A percentile compares a stretch with the other conserved stretches of the same genome.
Evolutionary conservation across 2,113 vertebrate genomes (phyloP).

Genomic region (Colinus virginianus): DNA sequence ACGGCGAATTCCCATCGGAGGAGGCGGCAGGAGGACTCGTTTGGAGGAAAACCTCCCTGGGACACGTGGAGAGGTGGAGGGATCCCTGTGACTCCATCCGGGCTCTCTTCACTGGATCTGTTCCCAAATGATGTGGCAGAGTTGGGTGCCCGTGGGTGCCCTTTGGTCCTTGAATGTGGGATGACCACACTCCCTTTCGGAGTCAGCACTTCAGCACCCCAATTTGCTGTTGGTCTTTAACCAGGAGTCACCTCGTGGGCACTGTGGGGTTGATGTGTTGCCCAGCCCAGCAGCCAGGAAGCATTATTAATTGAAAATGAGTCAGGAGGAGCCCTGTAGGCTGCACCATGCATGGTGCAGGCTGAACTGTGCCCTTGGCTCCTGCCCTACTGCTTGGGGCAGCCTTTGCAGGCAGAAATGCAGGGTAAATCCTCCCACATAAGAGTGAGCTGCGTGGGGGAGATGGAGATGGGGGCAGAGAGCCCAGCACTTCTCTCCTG

Average conservation of each 20-base stretch:
- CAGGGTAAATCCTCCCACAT: rapidly evolving
- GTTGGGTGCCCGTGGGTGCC: not conserved
- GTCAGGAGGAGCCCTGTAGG: not conserved
- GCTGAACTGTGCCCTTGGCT: no score
- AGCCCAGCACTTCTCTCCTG: not conserved
- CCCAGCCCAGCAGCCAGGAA: not conserved
- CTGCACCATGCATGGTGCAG: not conserved
- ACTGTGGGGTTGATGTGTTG: not conserved
- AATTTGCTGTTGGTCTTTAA: not conserved
- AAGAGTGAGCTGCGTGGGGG: not conserved
- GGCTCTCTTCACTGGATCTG: not conserved
- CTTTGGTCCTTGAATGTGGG: not conserved
- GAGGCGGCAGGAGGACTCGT: rapidly evolving
- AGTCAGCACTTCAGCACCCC: not conserved
- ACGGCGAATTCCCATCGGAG: rapidly evolving
- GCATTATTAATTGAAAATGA: not conserved
- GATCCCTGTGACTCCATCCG: not conserved
- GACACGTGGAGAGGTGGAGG: not conserved
- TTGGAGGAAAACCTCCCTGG: not conserved
- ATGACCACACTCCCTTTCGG: not conserved
- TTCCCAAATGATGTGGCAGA: not conserved
- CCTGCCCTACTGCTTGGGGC: no score
- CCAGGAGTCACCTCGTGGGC: not conserved
- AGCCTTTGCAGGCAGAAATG: not conserved
- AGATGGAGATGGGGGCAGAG: not conserved